Base-by-base conservation (phyloP, 2,113 vertebrate genomes). In the Chroicocephalus ridibundus region DNA sequence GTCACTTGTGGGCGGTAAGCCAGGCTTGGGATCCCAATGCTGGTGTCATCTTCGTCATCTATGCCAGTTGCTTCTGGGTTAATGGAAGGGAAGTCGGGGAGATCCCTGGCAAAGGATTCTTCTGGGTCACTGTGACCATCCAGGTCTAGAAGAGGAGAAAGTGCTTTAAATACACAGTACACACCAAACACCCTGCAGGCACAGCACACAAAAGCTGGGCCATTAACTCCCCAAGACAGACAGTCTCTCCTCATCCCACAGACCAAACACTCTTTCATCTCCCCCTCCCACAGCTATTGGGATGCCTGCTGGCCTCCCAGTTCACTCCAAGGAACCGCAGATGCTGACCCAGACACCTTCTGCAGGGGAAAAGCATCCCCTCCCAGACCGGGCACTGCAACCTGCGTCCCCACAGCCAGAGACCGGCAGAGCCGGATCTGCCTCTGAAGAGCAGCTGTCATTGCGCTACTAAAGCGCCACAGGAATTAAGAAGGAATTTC, bases 111-210 rank as follows among this genome's bases (percentile, higher is more conserved):
- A 92, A 99, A 99, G 27, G 99, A 99, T 82, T 99, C 99, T 95
- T 99, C 99, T 22, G 99, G 98, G 91, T 99, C 99, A 77, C 99
- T 99, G 98, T 99, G 99, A 78, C 99, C 98, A 10, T 99, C 99
- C 36, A 99, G 84, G 83, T 99, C 99, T 99, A 57, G 42, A 54
- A 60, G 78, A 69, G 57, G 47, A 96, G 21, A 79, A 79, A 78
- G 51, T 21, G 32, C 40, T 91, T 66, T 91, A 38, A 82, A 40
- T 13, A 19, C 15, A 9, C 4, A 13, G 58, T 3, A 38, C 5
- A 9, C 6, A 2, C 31, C 68, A 52, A 75, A 58, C 40, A 24
- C 14, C 34, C 72, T 9, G 3, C 42, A 55, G 38, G 71, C 66
- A 5, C 19, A 26, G 79, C 20, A 20, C 16, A 19, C 18, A 24